Conservation (phyloP, 2,888 invertebrate species). For the Chloromyia formosa region DNA sequence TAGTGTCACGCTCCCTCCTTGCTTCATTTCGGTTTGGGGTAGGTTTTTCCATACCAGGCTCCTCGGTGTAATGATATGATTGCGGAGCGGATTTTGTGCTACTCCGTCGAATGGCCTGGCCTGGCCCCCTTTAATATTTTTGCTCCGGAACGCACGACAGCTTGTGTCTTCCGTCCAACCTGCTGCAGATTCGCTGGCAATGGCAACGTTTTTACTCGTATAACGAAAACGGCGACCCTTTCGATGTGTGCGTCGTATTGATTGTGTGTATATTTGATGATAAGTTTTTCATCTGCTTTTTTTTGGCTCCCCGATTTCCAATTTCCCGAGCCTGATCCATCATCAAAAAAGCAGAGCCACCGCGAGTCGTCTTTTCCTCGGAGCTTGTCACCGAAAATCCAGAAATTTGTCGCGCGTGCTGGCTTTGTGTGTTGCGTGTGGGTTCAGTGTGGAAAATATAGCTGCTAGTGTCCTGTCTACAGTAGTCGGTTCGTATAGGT, state of each 20-base stretch:
- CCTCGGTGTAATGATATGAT: background rate
- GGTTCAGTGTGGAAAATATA: background rate
- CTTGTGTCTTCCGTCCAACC: conserved; percentile 27
- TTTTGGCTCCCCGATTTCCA: conserved; percentile 37
- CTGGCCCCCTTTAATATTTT: background rate
- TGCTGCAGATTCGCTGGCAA: conserved; percentile 21
- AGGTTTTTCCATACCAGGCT: conserved; percentile 20
- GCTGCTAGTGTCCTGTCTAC: background rate
- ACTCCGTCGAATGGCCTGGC: conserved; percentile 17
- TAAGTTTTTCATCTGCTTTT: conserved; percentile 35
- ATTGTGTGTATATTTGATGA: conserved; percentile 41
- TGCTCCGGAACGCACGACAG: background rate
- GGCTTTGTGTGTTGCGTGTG: background rate
- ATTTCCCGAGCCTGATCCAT: conserved; percentile 40
- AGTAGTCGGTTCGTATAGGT: background rate
- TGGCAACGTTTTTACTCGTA: background rate
- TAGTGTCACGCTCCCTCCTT: background rate
- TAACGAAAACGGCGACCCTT: background rate
- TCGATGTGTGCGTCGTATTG: conserved; percentile 11
- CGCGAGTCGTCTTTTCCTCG: conserved; percentile 1
- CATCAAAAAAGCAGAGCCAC: conserved; percentile 34
- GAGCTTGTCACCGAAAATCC: conserved; percentile 16
- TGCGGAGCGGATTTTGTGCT: conserved; percentile 21
- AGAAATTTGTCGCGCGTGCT: conserved; percentile 21
- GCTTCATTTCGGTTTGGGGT: conserved; percentile 25